Conservation (phyloP, 2,888 invertebrate species). For the Nymphalis c-album region DNA sequence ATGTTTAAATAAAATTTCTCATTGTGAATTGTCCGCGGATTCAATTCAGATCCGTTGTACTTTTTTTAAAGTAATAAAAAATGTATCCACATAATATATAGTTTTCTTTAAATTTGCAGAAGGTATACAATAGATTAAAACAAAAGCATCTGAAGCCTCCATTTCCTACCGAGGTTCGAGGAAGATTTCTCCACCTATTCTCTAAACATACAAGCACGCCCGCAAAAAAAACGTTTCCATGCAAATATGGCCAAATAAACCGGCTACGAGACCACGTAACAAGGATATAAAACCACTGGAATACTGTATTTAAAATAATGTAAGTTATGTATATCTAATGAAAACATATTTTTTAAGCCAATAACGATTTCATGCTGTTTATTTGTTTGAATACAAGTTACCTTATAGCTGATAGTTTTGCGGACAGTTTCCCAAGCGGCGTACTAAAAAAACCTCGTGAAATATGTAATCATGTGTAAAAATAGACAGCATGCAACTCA, state of each 20-base stretch:
- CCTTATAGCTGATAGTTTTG: no score
- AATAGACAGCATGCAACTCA: no score
- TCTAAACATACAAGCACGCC: slow-evolving; percentile 78
- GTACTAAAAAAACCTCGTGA: no score
- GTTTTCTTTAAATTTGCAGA: not conserved
- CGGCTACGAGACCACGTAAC: slow-evolving; percentile 63
- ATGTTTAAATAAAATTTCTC: no score
- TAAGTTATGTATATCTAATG: not conserved
- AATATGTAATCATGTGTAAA: no score
- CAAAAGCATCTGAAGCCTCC: slow-evolving; percentile 65
- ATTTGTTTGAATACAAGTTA: no score
- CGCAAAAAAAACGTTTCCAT: slow-evolving; percentile 81
- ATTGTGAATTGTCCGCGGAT: no score
- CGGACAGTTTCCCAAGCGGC: no score
- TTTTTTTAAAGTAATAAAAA: no score
- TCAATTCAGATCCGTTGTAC: no score
- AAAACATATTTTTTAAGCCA: not conserved
- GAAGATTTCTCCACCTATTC: slow-evolving; percentile 75
- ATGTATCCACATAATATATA: not conserved
- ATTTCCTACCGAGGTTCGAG: slow-evolving; percentile 57
- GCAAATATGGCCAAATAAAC: slow-evolving; percentile 81
- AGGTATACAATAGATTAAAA: slow-evolving; percentile 53
- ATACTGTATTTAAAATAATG: slow-evolving; percentile 2
- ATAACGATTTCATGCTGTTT: not conserved
- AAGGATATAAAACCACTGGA: slow-evolving; percentile 47